These are phyloP conservation scores for Cydia pomonella DNA, from an alignment of 1,140 invertebrate genomes.

Conservation along the genomic window DNA sequence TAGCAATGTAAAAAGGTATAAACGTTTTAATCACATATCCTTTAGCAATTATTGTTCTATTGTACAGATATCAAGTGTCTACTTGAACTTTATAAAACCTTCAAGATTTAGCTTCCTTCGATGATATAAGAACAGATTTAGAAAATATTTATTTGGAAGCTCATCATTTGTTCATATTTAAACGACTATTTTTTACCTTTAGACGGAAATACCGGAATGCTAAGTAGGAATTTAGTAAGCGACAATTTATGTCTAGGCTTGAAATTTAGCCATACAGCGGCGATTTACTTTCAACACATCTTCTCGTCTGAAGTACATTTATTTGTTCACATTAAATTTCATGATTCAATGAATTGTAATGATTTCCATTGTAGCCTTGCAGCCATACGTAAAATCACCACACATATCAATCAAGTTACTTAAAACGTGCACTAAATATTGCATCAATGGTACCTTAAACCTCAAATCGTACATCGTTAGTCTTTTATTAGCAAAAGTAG, in stretches of 20 bases:
- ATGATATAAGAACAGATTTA: neutral
- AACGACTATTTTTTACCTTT: too few species aligned
- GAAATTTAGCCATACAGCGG: neutral
- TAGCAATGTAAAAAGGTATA: neutral
- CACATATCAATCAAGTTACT: conserved; percentile 17
- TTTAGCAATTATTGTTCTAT: neutral
- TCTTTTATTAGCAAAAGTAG: conserved; percentile 53
- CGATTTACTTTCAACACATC: neutral
- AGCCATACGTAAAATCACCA: neutral
- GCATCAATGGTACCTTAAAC: conserved; percentile 21
- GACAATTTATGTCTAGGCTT: too few species aligned
- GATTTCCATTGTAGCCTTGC: neutral
- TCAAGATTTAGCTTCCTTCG: neutral
- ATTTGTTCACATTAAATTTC: neutral
- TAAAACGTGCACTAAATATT: neutral
- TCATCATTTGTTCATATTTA: neutral
- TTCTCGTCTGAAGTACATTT: neutral
- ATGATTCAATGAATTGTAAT: conserved; percentile 2
- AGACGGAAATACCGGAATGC: too few species aligned
- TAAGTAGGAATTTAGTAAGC: too few species aligned
- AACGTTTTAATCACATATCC: neutral
- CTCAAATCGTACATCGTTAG: conserved; percentile 38
- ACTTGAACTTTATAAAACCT: neutral
- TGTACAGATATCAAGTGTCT: neutral
- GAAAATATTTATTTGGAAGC: neutral